Conservation (phyloP, 2,797 vertebrate species). For the Rhinatrema bivittatum region DNA sequence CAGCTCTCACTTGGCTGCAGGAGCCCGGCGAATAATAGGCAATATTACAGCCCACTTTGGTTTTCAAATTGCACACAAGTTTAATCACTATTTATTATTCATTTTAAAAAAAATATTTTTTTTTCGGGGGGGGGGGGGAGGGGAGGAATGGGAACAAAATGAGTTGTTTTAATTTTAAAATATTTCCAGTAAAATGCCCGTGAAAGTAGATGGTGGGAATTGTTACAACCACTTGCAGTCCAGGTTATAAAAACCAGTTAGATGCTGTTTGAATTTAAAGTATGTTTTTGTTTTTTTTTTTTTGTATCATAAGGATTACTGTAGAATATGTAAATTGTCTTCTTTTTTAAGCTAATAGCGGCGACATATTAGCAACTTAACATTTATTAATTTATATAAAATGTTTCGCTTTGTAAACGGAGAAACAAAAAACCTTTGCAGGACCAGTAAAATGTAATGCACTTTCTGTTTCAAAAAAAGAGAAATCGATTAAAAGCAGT, state of each 20-base stretch:
- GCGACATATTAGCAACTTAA: slow-evolving; percentile 62
- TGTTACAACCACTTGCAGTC: slow-evolving; percentile 40
- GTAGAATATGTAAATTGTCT: slow-evolving; percentile 63
- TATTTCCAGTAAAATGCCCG: slow-evolving; percentile 32
- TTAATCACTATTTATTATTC: slow-evolving; percentile 57
- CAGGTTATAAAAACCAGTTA: slow-evolving; percentile 44
- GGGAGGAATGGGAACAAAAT: slow-evolving; percentile 13
- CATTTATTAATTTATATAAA: slow-evolving; percentile 78
- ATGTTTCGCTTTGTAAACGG: slow-evolving; percentile 67
- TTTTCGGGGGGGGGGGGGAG: too few species aligned
- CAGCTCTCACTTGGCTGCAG: too few species aligned
- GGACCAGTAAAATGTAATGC: slow-evolving; percentile 72
- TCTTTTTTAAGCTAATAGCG: slow-evolving; percentile 56
- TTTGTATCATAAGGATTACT: slow-evolving; percentile 72
- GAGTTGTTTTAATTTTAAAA: slow-evolving; percentile 36
- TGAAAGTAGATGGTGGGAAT: slow-evolving; percentile 50
- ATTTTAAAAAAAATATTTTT: slow-evolving; percentile 22
- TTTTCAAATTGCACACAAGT: slow-evolving; percentile 30
- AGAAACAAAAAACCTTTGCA: slow-evolving; percentile 54
- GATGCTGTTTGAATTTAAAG: slow-evolving; percentile 53
- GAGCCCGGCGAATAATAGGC: too few species aligned
- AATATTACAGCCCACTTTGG: too few species aligned
- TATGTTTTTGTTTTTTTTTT: slow-evolving; percentile 49
- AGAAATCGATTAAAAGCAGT: slow-evolving; percentile 62
- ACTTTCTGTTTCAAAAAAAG: slow-evolving; percentile 77